Base-by-base conservation (phyloP, 2,113 vertebrate species). In the Atherinomorus stipes region DNA sequence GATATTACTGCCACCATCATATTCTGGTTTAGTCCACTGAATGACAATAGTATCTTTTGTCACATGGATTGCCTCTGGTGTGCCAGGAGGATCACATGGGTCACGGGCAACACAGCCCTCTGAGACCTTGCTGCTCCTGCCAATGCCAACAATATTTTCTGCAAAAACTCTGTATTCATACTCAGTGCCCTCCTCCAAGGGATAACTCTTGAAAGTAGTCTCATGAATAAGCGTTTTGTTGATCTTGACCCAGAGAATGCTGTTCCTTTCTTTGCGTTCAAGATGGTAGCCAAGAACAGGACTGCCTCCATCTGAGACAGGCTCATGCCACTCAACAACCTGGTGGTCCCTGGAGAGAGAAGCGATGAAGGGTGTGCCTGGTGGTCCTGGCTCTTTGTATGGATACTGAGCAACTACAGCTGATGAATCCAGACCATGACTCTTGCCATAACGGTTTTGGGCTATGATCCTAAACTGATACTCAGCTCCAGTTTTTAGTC, bases 401-500 rank as follows among this genome's bases (percentile, higher is more conserved):
- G 98, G 98, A 86, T 99, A 99, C 60, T 98, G 97, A 72, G 96
- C 97, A 69, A 97, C 91, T 63, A 98, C 90, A 2, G 94, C 57
- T 13, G 92, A 83, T 69, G 98, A 99, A 28, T 99, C 98, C 75
- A 99, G 80, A 38, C 93, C 98, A 90, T 97, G 96, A 86, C 98
- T 99, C 90, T 97, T 96, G 52, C 98, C 98, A 70, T 97, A 97
- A 52, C 96, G 95, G 66, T 99, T 99, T 91, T 99, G 97, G 85
- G 98, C 98, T 91, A 98, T 98, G 86, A 99, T 96, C 91, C 95
- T 97, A 89, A 99, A 99, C 68, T 99, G 98, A 88, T 99, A 99
- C 88, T 99, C 98, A 18, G 95, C 91, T 74, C 98, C 98, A 72
- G 97, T 98, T 92, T 98, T 99, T 53, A 99, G 93, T 90, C 95